Conservation (phyloP, 2,797 vertebrate genomes). For the Neosilurus hyrtlii region DNA sequence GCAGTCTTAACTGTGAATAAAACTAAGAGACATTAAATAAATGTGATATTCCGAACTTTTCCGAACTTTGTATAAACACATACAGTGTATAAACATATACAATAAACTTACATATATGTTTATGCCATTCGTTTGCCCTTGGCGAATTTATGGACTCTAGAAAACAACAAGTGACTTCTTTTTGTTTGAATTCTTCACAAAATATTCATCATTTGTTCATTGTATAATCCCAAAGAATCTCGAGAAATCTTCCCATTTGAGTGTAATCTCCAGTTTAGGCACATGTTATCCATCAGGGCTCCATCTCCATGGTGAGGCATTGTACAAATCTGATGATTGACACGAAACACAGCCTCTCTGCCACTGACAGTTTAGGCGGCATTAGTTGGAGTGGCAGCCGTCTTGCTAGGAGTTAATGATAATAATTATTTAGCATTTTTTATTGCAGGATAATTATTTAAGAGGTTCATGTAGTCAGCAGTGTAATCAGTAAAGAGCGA, state of each 20-base stretch:
- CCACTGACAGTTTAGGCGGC: conserved; percentile 70
- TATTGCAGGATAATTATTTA: conserved; percentile 83
- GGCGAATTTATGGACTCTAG: background rate
- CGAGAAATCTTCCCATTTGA: conserved; percentile 31
- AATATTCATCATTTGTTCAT: conserved; percentile 17
- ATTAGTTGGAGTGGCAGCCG: conserved; percentile 78
- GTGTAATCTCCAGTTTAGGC: conserved; percentile 49
- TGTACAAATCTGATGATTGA: conserved; percentile 58
- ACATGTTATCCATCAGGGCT: conserved; percentile 53
- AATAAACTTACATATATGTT: background rate
- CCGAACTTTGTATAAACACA: background rate
- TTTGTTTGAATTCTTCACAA: background rate
- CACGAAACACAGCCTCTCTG: conserved; percentile 57
- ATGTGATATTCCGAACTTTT: background rate
- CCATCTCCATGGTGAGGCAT: conserved; percentile 51
- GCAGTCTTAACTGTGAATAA: background rate
- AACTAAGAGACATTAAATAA: background rate
- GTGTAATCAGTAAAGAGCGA: conserved; percentile 84
- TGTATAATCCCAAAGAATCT: conserved; percentile 17
- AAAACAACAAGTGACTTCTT: conserved; percentile 5
- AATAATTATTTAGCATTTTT: conserved; percentile 80
- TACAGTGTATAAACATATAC: background rate
- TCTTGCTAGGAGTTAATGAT: conserved; percentile 83
- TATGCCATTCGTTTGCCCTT: background rate
- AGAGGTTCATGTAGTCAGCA: conserved; percentile 81